Percentiles rank a stretch among this genome's conserved stretches.
phyloP scores from a whole-genome alignment of 2,888 invertebrate genomes.

The Xestia ashworthii region DNA sequence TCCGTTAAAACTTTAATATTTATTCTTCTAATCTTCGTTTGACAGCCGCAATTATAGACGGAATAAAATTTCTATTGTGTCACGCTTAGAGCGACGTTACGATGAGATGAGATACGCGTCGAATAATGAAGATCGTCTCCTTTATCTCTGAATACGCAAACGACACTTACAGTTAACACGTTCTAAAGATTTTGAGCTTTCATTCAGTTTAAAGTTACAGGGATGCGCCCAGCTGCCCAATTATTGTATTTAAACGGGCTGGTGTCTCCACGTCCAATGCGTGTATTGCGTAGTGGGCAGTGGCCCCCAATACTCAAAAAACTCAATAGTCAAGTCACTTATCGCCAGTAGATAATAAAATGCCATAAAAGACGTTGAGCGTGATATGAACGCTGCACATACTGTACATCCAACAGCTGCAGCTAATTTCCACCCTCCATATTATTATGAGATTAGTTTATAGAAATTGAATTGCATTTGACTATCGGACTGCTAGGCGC shows the following conservation, averaged over 20 bases:
- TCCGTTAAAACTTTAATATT: conserved; percentile 12
- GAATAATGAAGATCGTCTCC: background rate
- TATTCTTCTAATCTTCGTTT: background rate
- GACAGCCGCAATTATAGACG: conserved; percentile 11
- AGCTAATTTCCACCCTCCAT: background rate
- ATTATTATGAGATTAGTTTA: background rate
- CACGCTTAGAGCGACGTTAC: background rate
- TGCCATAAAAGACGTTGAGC: background rate
- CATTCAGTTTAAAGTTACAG: background rate
- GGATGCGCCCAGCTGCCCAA: background rate
- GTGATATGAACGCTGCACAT: background rate
- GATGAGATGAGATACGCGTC: background rate
- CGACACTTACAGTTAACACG: background rate
- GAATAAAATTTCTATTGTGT: background rate
- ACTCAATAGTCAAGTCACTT: background rate
- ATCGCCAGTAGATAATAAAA: background rate
- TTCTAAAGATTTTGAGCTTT: background rate
- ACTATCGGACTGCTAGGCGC: background rate
- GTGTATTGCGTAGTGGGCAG: background rate
- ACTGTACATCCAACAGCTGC: background rate
- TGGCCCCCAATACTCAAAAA: background rate
- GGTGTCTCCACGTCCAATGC: background rate
- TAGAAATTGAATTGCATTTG: background rate
- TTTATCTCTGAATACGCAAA: background rate
- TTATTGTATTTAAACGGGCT: background rate